Evolutionary conservation across 2,113 vertebrate genomes (phyloP).

Genomic region (Halcyon malimbica): DNA sequence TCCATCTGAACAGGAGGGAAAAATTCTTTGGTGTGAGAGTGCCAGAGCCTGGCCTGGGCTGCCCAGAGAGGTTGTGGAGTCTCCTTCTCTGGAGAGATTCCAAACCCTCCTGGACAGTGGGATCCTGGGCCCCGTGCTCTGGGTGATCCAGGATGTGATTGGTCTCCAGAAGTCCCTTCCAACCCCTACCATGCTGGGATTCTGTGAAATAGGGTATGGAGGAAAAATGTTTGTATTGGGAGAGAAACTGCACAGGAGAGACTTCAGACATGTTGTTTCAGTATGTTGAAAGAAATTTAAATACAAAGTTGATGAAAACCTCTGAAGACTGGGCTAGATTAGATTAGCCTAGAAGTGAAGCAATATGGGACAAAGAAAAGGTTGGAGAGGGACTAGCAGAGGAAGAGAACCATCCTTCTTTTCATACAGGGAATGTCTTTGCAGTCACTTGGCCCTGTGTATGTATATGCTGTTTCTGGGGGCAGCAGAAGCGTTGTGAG

Average conservation of each 20-base stretch:
- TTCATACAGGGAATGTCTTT: neutral
- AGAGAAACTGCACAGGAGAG: neutral
- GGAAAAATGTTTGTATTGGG: neutral
- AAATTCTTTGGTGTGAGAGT: neutral
- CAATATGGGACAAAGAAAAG: neutral
- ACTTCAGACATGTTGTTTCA: rapidly evolving
- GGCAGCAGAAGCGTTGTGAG: neutral
- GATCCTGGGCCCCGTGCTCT: neutral
- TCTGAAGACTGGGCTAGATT: neutral
- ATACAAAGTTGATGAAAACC: neutral
- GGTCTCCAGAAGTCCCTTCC: neutral
- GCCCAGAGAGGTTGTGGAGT: neutral
- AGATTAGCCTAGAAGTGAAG: neutral
- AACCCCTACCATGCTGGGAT: neutral
- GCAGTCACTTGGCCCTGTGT: rapidly evolving
- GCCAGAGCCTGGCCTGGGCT: neutral
- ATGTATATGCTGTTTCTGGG: neutral
- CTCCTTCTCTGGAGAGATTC: neutral
- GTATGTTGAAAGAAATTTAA: neutral
- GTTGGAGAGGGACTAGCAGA: neutral
- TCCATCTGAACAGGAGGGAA: too few species aligned
- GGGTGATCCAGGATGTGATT: too few species aligned
- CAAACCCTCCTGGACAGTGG: neutral
- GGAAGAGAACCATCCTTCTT: neutral
- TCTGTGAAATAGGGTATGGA: neutral